These are phyloP conservation scores for Eriocheir sinensis DNA, from an alignment of 1,140 invertebrate species.

Conservation along the genomic window DNA sequence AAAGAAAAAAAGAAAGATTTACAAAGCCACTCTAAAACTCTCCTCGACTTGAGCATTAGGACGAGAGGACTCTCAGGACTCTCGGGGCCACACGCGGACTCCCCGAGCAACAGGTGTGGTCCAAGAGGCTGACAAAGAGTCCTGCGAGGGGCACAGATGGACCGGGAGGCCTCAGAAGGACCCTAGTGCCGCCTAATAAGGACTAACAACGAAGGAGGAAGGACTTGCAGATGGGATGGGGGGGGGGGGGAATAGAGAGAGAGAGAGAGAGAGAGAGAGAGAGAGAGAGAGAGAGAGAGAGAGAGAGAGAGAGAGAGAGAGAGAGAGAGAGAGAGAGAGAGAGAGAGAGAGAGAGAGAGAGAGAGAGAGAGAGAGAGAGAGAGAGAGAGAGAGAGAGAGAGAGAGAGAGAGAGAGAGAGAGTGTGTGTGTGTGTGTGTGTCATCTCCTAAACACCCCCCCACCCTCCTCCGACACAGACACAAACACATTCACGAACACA, in stretches of 20 bases:
- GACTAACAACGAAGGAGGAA: not conserved
- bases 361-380: no score
- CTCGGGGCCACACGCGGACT: not conserved
- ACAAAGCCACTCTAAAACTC: not conserved
- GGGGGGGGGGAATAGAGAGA: no score
- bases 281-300: no score
- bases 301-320: no score
- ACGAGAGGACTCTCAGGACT: not conserved
- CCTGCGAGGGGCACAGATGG: not conserved
- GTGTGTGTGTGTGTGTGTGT: not conserved
- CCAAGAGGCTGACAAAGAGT: not conserved
- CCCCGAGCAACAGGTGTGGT: not conserved
- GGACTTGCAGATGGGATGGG: not conserved
- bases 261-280: no score
- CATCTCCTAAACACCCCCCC: no score
- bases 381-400: no score
- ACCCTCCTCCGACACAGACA: not conserved
- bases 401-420: no score
- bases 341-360: no score
- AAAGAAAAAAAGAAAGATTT: no score
- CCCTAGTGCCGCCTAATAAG: not conserved
- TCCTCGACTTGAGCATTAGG: not conserved
- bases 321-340: no score
- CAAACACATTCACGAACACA: not conserved
- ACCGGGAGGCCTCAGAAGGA: not conserved